Evolutionary conservation across 2,888 invertebrate species (phyloP).

Genomic region (Theristus sp.): DNA sequence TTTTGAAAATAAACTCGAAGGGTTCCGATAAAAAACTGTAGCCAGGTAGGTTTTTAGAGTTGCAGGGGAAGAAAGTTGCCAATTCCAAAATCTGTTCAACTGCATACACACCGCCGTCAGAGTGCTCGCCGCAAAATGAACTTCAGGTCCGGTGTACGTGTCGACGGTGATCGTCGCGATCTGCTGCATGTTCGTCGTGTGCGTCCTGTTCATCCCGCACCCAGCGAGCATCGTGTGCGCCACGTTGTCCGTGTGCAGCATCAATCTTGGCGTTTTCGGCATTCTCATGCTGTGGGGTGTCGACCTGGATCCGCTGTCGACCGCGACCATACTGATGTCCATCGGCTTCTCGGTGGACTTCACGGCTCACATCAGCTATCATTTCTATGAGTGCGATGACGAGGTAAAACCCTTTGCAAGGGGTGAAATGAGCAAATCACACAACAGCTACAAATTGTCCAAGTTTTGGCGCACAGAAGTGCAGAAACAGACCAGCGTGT

Average conservation of each 20-base stretch:
- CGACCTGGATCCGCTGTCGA: conserved; percentile 16
- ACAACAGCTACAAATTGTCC: no score
- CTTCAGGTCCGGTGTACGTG: conserved; percentile 19
- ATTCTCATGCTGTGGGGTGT: conserved; percentile 16
- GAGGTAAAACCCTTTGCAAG: no score
- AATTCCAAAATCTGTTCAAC: background rate
- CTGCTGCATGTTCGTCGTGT: conserved; percentile 22
- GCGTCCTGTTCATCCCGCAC: conserved; percentile 24
- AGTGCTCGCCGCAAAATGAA: background rate
- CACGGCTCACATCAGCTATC: conserved; percentile 18
- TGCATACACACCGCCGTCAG: background rate
- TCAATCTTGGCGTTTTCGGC: conserved; percentile 12
- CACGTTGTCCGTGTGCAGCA: conserved; percentile 13
- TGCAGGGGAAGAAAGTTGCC: no score
- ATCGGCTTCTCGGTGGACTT: conserved; percentile 20
- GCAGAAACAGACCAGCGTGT: background rate
- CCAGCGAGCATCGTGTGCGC: conserved; percentile 11
- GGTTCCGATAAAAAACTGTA: no score
- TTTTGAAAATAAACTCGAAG: no score
- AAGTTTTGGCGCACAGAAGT: background rate
- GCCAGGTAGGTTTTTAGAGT: no score
- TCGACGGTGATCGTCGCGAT: conserved; percentile 24
- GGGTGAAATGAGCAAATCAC: no score
- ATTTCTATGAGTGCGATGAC: conserved; percentile 14
- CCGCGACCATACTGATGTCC: conserved; percentile 16